These are phyloP conservation scores for Hydropotes inermis DNA, from an alignment of 2,113 vertebrate species.

Conservation along the genomic window DNA sequence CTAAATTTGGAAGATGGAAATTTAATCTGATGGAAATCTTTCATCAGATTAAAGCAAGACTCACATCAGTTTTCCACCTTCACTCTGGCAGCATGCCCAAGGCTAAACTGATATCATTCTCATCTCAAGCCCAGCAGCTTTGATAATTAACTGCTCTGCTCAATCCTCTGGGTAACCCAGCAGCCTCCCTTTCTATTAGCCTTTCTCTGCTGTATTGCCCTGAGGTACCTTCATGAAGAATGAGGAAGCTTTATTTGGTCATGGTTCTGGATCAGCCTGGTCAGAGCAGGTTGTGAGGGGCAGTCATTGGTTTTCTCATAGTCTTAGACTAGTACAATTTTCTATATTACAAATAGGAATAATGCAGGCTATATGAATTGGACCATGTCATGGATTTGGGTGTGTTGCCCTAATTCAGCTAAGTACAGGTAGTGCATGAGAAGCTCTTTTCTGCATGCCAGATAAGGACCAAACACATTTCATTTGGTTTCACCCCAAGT, in stretches of 20 bases:
- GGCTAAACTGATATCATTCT: neutral
- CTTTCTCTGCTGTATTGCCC: neutral
- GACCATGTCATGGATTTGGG: too few relatives aligned
- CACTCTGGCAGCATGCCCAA: neutral
- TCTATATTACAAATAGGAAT: neutral
- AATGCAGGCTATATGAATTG: neutral
- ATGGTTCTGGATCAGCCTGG: neutral
- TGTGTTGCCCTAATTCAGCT: neutral
- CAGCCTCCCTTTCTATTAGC: neutral
- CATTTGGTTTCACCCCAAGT: neutral
- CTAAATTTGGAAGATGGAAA: slow-evolving; percentile 54
- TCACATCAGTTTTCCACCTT: slow-evolving; percentile 11
- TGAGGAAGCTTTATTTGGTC: neutral
- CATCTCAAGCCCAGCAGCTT: neutral
- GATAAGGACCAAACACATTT: neutral
- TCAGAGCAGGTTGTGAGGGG: rapidly evolving
- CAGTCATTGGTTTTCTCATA: neutral
- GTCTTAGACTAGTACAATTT: neutral
- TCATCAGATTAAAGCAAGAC: slow-evolving; percentile 32
- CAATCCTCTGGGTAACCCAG: neutral
- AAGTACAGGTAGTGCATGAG: neutral
- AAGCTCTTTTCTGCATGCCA: neutral
- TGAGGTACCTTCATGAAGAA: neutral
- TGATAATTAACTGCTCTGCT: neutral
- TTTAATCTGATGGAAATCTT: slow-evolving; percentile 50